Percentiles rank a stretch among this genome's conserved stretches.
phyloP scores from a whole-genome alignment of 2,888 invertebrate species.

The Xanthia togata region DNA sequence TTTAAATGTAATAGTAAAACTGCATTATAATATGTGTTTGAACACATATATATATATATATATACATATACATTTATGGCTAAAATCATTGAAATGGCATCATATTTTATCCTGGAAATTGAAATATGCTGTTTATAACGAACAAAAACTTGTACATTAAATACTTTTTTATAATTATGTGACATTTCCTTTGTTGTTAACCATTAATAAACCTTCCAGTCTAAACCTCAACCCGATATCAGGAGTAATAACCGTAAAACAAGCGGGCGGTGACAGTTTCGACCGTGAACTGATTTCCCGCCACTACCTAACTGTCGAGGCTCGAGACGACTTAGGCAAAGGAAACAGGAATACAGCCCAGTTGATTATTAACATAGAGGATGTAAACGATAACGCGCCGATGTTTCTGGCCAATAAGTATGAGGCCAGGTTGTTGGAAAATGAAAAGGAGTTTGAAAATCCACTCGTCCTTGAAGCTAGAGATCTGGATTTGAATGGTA shows the following conservation, averaged over 20 bases:
- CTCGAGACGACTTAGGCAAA: slow-evolving; percentile 95
- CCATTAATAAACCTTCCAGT: slow-evolving; percentile 83
- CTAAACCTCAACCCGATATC: slow-evolving; percentile 94
- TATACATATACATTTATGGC: too few species aligned
- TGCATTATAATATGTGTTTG: too few species aligned
- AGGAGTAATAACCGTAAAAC: slow-evolving; percentile 96
- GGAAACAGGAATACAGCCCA: slow-evolving; percentile 96
- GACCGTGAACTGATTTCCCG: slow-evolving; percentile 96
- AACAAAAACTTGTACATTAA: too few species aligned
- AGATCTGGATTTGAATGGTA: slow-evolving; percentile 96
- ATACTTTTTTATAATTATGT: too few species aligned
- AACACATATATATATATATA: too few species aligned
- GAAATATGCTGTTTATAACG: too few species aligned
- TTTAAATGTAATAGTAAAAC: too few species aligned
- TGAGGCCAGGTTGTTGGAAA: slow-evolving; percentile 95
- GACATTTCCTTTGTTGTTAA: too few species aligned
- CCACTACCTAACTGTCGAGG: slow-evolving; percentile 97
- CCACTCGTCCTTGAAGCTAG: slow-evolving; percentile 94
- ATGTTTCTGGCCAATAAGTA: slow-evolving; percentile 95
- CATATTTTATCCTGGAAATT: too few species aligned
- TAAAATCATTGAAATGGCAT: too few species aligned
- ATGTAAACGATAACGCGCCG: slow-evolving; percentile 97
- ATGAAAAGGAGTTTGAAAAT: slow-evolving; percentile 94
- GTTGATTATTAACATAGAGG: slow-evolving; percentile 94
- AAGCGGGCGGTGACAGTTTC: slow-evolving; percentile 93